A percentile compares a stretch with the other conserved stretches of the same genome.
These are phyloP conservation scores for Rhombomys opimus DNA, from an alignment of 2,113 vertebrate species.

Conservation along the genomic window DNA sequence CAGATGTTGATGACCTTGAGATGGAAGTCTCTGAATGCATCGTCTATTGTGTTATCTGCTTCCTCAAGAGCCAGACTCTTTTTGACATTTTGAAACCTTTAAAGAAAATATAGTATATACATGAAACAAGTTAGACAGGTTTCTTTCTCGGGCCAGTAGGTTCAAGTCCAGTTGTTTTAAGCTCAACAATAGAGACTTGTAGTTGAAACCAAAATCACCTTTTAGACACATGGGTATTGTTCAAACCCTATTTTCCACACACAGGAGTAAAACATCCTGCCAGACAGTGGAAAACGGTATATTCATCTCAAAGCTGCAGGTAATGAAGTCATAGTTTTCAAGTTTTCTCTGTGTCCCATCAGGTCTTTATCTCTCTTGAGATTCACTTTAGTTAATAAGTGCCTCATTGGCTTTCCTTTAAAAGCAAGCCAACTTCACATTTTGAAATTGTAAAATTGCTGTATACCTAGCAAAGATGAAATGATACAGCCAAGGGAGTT, in stretches of 20 bases:
- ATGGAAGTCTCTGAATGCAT: neutral
- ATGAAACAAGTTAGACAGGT: slow-evolving; percentile 68
- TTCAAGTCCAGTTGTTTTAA: slow-evolving; percentile 58
- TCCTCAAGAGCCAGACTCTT: neutral
- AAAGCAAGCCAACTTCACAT: slow-evolving; percentile 45
- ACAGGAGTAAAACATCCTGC: slow-evolving; percentile 2
- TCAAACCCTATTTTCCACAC: slow-evolving; percentile 57
- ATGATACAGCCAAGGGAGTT: neutral
- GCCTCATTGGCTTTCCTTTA: slow-evolving; percentile 48
- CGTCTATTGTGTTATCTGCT: neutral
- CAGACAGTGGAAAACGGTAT: neutral
- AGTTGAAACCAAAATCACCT: slow-evolving; percentile 66
- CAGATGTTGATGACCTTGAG: neutral
- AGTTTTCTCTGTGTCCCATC: slow-evolving; percentile 42
- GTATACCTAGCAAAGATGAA: neutral
- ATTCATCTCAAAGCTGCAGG: slow-evolving; percentile 53
- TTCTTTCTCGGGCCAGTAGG: slow-evolving; percentile 44
- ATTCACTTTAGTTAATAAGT: slow-evolving; percentile 49
- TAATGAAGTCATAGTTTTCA: slow-evolving; percentile 38
- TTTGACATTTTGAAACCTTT: slow-evolving; percentile 59
- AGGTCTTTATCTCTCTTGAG: slow-evolving; percentile 23
- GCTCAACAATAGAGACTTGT: slow-evolving; percentile 66
- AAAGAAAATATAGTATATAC: slow-evolving; percentile 49
- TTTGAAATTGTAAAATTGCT: slow-evolving; percentile 46
- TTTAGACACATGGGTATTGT: slow-evolving; percentile 54